Conservation (phyloP, 1,140 invertebrate genomes). For the Geopemphigus sp. region DNA sequence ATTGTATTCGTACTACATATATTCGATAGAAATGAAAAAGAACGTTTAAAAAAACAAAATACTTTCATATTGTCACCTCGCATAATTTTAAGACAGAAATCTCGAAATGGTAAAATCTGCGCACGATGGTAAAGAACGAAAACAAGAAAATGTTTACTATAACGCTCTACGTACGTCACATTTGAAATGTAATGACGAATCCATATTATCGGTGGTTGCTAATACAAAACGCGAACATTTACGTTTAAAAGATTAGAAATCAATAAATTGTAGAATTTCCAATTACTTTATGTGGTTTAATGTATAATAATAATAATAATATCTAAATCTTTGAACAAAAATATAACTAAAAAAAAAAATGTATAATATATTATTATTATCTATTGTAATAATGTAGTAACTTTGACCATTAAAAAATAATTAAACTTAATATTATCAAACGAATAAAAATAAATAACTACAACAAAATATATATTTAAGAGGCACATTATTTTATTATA, state of each 20-base stretch:
- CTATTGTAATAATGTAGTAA: conserved; percentile 46
- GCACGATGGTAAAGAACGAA: conserved; percentile 4
- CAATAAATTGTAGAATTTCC: not conserved
- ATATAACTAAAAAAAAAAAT: conserved; percentile 44
- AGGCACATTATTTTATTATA: conserved; percentile 38
- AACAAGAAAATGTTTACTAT: not conserved
- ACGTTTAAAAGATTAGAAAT: not conserved
- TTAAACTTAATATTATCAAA: conserved; percentile 44
- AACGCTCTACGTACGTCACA: not conserved
- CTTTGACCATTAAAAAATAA: conserved; percentile 48
- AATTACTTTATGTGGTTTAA: conserved; percentile 27
- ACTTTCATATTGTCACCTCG: not conserved
- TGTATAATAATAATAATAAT: conserved; percentile 28
- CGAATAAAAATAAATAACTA: conserved; percentile 38
- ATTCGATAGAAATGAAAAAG: not conserved
- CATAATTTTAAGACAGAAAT: not conserved
- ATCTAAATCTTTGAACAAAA: conserved; percentile 44
- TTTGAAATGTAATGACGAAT: conserved; percentile 14
- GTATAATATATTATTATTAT: conserved; percentile 9
- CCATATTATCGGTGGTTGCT: not conserved
- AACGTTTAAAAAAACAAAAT: not conserved
- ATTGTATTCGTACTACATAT: not conserved
- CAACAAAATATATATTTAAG: conserved; percentile 37
- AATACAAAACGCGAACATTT: conserved; percentile 9
- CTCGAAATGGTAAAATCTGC: not conserved